Evolutionary conservation across 2,888 invertebrate species (phyloP), one percentile per base, ranked within the genome.

Genomic region (Candidula unifasciata): DNA sequence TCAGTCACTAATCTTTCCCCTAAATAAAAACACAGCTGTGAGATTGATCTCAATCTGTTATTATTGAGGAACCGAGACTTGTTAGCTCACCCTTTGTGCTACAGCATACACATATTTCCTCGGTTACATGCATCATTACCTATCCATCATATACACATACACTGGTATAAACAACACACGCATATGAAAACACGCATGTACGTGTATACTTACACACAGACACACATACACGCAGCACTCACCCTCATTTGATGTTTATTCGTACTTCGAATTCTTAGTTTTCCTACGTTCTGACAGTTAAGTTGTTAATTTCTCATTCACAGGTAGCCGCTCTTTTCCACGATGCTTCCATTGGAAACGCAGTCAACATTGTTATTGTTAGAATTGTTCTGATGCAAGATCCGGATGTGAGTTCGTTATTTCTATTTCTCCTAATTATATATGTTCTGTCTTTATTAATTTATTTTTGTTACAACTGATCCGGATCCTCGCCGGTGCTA

Each of bases 291-390:
- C 21, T 60, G 60, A 24, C 5, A 60, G 60, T 24, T 24, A 21
- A 13, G 6, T 21, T 16, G n/a, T 21, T 68, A 16, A 68, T 35
- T 33, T 35, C 35, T 44, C 27, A 13, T 37, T 88, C 89, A 0
- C 88, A 93, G 93, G 93, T 93, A 21, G 89, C 92, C 0, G 90
- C 88, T 3, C 89, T 93, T 84, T 93, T 91, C 85, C 93, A 93
- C 83, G 93, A 93, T 87, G 97, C 97, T 10, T 96, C 96, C 81
- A 97, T 98, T 90, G 97, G 97, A 78, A 97, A 97, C 94, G 96
- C 96, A 92, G 96, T 98, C 90, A 97, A 97, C 93, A 96, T 98
- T 85, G 96, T 97, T n/a, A 96, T 98, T 64, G 97, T 97, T 24
- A 95, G 96, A 92, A 96, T 97, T 78, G 96, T 97, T 87, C 95